Base-by-base conservation (phyloP, 2,888 invertebrate genomes). In the Caenorhabditis sp. region DNA sequence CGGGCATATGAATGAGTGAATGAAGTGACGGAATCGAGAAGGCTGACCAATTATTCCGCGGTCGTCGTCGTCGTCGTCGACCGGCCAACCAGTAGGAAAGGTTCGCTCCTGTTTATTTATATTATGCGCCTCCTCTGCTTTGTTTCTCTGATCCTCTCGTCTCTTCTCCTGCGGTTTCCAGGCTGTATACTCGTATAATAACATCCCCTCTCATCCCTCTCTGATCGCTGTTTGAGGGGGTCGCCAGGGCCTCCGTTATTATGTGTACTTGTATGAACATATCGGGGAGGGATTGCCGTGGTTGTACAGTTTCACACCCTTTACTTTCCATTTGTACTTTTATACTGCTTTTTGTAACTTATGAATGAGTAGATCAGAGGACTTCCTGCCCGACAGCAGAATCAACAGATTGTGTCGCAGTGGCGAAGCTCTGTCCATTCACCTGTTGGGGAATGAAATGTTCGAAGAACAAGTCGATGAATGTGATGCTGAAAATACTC, bases 41-140 rank as follows among this genome's bases (percentile, higher is more conserved):
- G 44, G 47, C 69, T 47, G 65, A 72, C 64, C 58, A 76, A 67
- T 76, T 67, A 67, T 67, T 47, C 47, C 5, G 35, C 51, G 65
- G 35, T 40, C 40, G 40, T 13, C 18, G 9, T n/a, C n/a, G n/a
- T n/a, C n/a, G n/a, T n/a, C n/a, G n/a, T n/a, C n/a, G 35, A 32
- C 35, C 32, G 20, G 20, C 28, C 53, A 67, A 61, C 76, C 40
- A 76, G 67, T 67, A 76, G 76, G 26, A 64, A 32, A 58, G 47
- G 50, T 69, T 61, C 70, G 55, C 47, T n/a, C 64, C 60, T 67
- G 76, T 76, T 76, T 76, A 76, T 76, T 76, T 76, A 67, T 67
- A 74, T 74, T 74, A 74, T 74, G 72, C 50, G 61, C 28, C 56
- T 32, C 24, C 18, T 24, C n/a, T n/a, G n/a, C 3, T 61, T 22